A percentile compares a stretch with the other conserved stretches of the same genome.
Conservation (phyloP, 1,140 invertebrate species). For the Geopemphigus sp. region DNA sequence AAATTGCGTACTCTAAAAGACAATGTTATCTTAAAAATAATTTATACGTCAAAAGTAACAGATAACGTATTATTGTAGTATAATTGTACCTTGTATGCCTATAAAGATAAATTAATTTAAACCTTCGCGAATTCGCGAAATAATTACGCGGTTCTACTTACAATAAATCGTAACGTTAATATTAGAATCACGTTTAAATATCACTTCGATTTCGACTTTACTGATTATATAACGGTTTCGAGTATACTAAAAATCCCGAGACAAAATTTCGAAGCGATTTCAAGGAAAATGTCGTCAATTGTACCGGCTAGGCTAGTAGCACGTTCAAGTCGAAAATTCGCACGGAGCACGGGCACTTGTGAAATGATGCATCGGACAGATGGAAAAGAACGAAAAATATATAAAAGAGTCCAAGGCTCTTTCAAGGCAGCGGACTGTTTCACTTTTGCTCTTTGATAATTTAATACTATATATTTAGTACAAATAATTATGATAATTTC, state of each 20-base stretch:
- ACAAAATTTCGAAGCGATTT: no score
- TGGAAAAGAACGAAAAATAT: not conserved
- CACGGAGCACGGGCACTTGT: not conserved
- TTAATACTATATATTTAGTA: slow-evolving; percentile 3
- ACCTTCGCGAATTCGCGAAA: not conserved
- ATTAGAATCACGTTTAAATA: no score
- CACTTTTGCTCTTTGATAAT: slow-evolving; percentile 36
- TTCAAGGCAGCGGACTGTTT: slow-evolving; percentile 7
- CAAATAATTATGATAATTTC: slow-evolving; percentile 29
- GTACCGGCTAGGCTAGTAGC: no score
- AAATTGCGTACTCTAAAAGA: not conserved
- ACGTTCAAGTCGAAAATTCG: no score
- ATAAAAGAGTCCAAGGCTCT: slow-evolving; percentile 27
- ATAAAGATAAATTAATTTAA: not conserved
- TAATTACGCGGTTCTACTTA: no score
- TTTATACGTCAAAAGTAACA: not conserved
- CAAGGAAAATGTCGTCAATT: no score
- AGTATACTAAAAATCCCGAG: no score
- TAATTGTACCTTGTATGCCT: not conserved
- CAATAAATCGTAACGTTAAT: no score
- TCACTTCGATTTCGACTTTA: no score
- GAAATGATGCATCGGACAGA: not conserved
- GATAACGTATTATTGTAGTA: not conserved
- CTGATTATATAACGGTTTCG: no score
- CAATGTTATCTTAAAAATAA: not conserved